phyloP scores from a whole-genome alignment of 2,888 invertebrate species.

The Orthosia cruda region DNA sequence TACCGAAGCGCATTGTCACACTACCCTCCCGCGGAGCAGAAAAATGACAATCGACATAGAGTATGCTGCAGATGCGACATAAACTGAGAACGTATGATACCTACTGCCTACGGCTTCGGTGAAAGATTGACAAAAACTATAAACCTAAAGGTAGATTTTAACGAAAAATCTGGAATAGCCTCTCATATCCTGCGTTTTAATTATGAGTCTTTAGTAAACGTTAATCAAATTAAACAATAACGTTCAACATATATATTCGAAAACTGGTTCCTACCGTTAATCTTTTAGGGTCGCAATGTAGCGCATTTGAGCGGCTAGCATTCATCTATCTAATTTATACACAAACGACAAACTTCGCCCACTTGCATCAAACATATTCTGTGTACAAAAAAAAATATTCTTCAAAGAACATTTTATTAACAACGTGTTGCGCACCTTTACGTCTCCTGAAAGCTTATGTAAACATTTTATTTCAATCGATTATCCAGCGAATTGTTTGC shows the following conservation, averaged over 20 bases:
- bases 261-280: too few species aligned
- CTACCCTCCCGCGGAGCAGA: conserved; percentile 83
- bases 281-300: too few species aligned
- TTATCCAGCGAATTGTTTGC: neutral
- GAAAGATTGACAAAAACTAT: neutral
- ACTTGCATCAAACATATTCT: too few species aligned
- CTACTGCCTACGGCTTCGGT: neutral
- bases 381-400: too few species aligned
- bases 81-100: neutral
- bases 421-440: neutral
- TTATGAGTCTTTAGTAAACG: too few species aligned
- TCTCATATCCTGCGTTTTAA: neutral
- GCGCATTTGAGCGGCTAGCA: too few species aligned
- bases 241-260: too few species aligned
- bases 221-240: too few species aligned
- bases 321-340: too few species aligned
- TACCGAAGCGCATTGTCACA: conserved; percentile 83
- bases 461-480: neutral
- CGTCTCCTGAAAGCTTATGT: neutral
- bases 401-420: too few species aligned
- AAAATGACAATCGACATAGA: conserved; percentile 85
- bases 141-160: too few species aligned
- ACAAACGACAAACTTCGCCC: too few species aligned
- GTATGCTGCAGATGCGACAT: conserved; percentile 41
- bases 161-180: neutral